Evolutionary conservation across 1,140 invertebrate genomes (phyloP).

Genomic region (Drosophila neocordata): DNA sequence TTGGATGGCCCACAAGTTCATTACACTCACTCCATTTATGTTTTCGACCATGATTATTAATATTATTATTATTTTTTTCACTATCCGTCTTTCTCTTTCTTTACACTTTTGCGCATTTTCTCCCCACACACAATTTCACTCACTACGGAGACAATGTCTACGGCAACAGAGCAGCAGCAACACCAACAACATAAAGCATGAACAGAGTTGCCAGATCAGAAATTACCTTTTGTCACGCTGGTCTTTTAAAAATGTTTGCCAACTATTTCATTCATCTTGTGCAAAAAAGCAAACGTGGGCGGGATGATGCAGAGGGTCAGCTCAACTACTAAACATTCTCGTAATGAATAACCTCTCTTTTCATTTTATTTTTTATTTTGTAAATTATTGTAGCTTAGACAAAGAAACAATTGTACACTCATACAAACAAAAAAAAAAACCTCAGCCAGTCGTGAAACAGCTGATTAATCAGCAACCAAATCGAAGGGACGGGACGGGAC

Average conservation of each 20-base stretch:
- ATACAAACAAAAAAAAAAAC: conserved; percentile 23
- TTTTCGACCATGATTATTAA: conserved; percentile 47
- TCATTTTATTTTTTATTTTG: conserved; percentile 4
- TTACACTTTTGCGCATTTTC: conserved; percentile 50
- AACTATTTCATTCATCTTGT: conserved; percentile 27
- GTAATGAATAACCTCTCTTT: conserved; percentile 42
- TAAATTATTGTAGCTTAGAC: conserved; percentile 39
- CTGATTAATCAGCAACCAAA: conserved; percentile 61
- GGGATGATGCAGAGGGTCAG: conserved; percentile 2
- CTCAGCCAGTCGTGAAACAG: conserved; percentile 48
- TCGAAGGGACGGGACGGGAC: conserved; percentile 12
- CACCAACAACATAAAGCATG: conserved; percentile 32
- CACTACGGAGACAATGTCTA: conserved; percentile 49
- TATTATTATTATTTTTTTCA: conserved; percentile 55
- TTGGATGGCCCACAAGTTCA: conserved; percentile 42
- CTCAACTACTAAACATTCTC: not conserved
- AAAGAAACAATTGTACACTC: conserved; percentile 55
- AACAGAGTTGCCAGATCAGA: conserved; percentile 56
- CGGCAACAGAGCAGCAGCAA: no score
- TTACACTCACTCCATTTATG: conserved; percentile 39
- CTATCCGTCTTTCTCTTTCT: conserved; percentile 40
- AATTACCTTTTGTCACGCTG: conserved; percentile 50
- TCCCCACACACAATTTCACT: conserved; percentile 67
- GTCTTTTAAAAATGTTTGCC: conserved; percentile 45
- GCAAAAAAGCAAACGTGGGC: conserved; percentile 12